A percentile compares a stretch with the other conserved stretches of the same genome.
These are phyloP conservation scores for Atherinomorus stipes DNA, from an alignment of 2,113 vertebrate genomes.

Conservation along the genomic window DNA sequence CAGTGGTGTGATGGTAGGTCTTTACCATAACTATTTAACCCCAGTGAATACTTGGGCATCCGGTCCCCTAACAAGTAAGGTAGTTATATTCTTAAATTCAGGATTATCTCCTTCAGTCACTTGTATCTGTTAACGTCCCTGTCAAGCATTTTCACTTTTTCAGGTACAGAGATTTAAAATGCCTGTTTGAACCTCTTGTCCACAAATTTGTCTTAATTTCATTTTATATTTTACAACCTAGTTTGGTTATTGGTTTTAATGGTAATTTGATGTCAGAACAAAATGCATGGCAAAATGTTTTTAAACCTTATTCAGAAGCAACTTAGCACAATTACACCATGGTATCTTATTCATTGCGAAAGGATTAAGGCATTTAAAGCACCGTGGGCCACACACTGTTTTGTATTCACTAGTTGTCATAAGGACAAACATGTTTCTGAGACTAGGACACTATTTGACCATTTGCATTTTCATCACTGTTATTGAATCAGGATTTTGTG, in stretches of 20 bases:
- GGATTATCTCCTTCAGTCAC: no score
- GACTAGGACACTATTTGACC: slow-evolving; percentile 32
- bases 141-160: neutral
- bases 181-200: no score
- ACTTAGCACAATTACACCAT: neutral
- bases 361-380: neutral
- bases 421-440: slow-evolving; percentile 25
- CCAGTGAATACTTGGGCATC: no score
- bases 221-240: no score
- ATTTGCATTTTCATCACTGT: slow-evolving; percentile 41
- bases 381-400: neutral
- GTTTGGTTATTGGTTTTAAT: neutral
- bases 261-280: neutral
- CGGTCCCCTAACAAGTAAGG: no score
- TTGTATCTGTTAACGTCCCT: no score
- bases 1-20: no score
- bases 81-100: no score
- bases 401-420: slow-evolving; percentile 3
- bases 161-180: neutral
- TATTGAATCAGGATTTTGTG: slow-evolving; percentile 30
- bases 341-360: neutral
- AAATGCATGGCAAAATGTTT: neutral
- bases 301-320: neutral
- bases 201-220: neutral
- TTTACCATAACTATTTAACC: no score